Conservation (phyloP, 1,140 invertebrate genomes). For the Eriocheir sinensis region DNA sequence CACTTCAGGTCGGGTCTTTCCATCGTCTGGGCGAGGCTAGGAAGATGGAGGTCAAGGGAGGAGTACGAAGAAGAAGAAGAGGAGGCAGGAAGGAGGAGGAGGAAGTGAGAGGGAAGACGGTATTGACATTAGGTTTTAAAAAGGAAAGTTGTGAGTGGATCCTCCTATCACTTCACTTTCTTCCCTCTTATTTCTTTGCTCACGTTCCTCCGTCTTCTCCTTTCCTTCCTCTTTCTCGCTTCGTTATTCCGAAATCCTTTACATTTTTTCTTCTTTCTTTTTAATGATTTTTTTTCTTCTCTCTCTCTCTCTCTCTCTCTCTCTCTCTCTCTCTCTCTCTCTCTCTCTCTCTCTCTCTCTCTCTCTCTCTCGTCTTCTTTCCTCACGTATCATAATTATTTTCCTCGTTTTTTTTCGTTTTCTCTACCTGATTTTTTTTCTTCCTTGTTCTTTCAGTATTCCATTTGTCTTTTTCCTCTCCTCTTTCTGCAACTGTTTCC, state of each 20-base stretch:
- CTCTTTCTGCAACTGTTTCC: not conserved
- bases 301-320: constrained; percentile 18
- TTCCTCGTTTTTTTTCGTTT: not conserved
- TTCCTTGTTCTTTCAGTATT: not conserved
- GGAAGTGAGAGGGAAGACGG: not conserved
- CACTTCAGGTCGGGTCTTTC: not conserved
- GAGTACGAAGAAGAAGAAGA: not conserved
- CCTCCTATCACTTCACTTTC: not conserved
- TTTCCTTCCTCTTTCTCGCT: not conserved
- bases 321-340: not conserved
- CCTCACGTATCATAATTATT: too few relatives aligned
- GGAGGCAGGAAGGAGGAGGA: not conserved
- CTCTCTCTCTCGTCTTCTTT: not conserved
- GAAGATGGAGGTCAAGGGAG: not conserved
- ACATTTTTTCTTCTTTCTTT: not conserved
- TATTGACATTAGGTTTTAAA: not conserved
- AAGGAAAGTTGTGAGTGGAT: not conserved
- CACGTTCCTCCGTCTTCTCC: not conserved
- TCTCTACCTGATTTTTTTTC: not conserved
- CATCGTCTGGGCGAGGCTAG: not conserved
- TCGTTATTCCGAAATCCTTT: too few relatives aligned
- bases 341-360: not conserved
- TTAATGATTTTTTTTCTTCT: not conserved
- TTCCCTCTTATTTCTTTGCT: not conserved
- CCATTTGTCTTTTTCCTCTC: not conserved